These are phyloP conservation scores for Syngnathus typhle DNA, from an alignment of 2,113 vertebrate species.

Conservation along the genomic window DNA sequence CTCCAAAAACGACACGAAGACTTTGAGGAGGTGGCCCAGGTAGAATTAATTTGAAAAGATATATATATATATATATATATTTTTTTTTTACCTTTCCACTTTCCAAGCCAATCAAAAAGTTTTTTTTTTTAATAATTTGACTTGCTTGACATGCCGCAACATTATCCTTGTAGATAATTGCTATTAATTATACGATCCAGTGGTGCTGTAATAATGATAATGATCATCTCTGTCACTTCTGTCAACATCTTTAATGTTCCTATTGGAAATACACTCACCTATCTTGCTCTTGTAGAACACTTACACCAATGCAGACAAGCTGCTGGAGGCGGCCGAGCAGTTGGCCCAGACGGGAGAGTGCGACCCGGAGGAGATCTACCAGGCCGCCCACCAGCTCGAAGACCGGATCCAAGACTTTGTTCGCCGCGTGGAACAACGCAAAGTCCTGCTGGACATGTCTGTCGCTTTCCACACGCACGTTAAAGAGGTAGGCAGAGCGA, in stretches of 20 bases:
- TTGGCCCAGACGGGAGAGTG: slow-evolving; percentile 97
- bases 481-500: slow-evolving; percentile 81
- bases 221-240: not conserved
- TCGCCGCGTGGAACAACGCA: slow-evolving; percentile 92
- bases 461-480: slow-evolving; percentile 98
- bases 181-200: not conserved
- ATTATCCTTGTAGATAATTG: not conserved
- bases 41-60: slow-evolving; percentile 31
- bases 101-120: not conserved
- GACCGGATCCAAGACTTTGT: slow-evolving; percentile 98
- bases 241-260: slow-evolving; percentile 22
- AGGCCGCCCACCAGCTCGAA: slow-evolving; percentile 95
- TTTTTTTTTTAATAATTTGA: not conserved
- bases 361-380: slow-evolving; percentile 97
- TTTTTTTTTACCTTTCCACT: not conserved
- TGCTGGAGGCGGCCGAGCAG: slow-evolving; percentile 95
- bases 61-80: too few species aligned
- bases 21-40: slow-evolving; percentile 98
- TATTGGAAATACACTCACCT: not conserved
- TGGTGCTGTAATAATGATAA: not conserved
- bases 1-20: slow-evolving; percentile 97
- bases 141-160: not conserved
- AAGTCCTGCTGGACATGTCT: slow-evolving; percentile 97
- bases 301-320: slow-evolving; percentile 95
- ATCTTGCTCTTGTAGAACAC: slow-evolving; percentile 79